phyloP scores from a whole-genome alignment of 2,797 vertebrate genomes.

The Salmo trutta region DNA sequence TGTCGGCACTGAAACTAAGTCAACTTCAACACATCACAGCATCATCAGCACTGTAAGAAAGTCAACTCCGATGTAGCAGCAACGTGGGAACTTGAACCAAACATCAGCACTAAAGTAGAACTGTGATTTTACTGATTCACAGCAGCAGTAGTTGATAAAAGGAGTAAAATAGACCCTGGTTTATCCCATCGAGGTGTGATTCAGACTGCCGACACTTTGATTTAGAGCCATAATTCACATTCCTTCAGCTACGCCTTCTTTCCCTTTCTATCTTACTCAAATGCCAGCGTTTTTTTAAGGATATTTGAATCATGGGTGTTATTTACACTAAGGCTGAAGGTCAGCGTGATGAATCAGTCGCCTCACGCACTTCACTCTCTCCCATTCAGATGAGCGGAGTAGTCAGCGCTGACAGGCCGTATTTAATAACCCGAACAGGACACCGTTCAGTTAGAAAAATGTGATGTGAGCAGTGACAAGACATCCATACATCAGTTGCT shows the following conservation, averaged over 20 bases:
- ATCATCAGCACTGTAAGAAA: background rate
- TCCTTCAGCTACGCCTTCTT: constrained; percentile 28
- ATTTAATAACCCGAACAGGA: constrained; percentile 25
- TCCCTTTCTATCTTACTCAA: constrained; percentile 16
- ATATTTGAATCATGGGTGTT: constrained; percentile 45
- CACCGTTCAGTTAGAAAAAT: constrained; percentile 24
- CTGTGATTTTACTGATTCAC: background rate
- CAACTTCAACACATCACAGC: background rate
- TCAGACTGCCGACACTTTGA: constrained; percentile 36
- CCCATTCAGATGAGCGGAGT: constrained; percentile 18
- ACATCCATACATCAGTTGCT: background rate
- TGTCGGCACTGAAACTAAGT: background rate
- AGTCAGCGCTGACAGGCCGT: constrained; percentile 19
- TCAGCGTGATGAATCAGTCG: constrained; percentile 53
- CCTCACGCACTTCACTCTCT: constrained; percentile 16
- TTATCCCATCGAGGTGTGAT: constrained; percentile 32
- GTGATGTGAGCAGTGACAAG: constrained; percentile 25
- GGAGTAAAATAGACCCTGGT: background rate
- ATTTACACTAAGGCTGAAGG: constrained; percentile 49
- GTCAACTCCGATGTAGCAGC: background rate
- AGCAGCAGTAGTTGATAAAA: background rate
- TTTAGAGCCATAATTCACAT: constrained; percentile 18
- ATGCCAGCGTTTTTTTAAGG: constrained; percentile 28
- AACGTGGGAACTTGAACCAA: background rate
- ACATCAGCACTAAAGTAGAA: background rate